Conservation (phyloP, 23 tunicate species). For the Pegea sp. region DNA sequence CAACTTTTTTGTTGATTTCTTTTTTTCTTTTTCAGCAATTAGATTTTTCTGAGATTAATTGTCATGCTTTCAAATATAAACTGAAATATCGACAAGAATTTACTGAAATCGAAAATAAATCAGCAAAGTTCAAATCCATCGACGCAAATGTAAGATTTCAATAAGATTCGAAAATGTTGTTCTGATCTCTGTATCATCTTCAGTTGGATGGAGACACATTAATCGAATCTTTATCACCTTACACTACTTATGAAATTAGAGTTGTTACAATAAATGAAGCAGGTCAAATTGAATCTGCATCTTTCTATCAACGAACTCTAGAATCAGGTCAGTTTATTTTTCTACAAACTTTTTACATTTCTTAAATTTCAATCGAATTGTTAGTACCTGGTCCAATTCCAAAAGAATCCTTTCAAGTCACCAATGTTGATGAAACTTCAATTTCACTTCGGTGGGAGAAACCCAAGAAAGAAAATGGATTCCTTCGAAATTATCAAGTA, state of each 20-base stretch:
- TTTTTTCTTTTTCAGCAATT: not conserved
- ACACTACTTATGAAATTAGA: conserved; percentile 42
- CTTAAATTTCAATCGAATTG: not conserved
- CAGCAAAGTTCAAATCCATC: not conserved
- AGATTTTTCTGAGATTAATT: not conserved
- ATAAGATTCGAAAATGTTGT: not conserved
- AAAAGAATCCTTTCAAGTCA: conserved; percentile 19
- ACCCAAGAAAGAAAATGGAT: conserved; percentile 38
- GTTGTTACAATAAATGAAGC: conserved; percentile 31
- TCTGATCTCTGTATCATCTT: not conserved
- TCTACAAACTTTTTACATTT: not conserved
- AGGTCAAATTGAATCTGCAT: conserved; percentile 49
- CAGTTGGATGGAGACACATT: not conserved
- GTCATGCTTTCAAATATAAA: not conserved
- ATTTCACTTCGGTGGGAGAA: conserved; percentile 37
- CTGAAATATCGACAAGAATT: not conserved
- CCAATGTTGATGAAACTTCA: conserved; percentile 27
- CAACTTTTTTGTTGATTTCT: not conserved
- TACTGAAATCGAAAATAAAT: not conserved
- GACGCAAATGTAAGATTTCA: not conserved
- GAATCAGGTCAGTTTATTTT: conserved; percentile 27
- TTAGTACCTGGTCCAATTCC: conserved; percentile 69
- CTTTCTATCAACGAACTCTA: conserved; percentile 12
- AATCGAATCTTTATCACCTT: conserved; percentile 18
- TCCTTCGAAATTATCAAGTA: conserved; percentile 32